These are phyloP conservation scores for Atrina japonica DNA, from an alignment of 2,888 invertebrate species.

Conservation along the genomic window DNA sequence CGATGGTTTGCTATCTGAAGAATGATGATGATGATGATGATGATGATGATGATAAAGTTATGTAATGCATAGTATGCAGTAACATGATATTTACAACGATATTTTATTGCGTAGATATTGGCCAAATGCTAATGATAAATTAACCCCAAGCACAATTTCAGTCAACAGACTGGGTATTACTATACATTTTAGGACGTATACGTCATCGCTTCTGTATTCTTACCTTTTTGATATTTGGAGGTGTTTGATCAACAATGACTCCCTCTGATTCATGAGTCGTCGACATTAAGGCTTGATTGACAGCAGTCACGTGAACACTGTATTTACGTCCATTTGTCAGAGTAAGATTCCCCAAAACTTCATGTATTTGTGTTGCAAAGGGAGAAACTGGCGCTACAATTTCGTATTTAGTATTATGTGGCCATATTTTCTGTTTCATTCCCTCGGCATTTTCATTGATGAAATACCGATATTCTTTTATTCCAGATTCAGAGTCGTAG, in stretches of 20 bases:
- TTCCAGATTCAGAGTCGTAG: conserved; percentile 28
- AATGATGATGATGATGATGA: no score
- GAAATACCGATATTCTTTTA: conserved; percentile 33
- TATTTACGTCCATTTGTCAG: conserved; percentile 25
- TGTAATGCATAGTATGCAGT: no score
- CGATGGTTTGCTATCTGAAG: no score
- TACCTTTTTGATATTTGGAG: conserved; percentile 37
- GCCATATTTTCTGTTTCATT: conserved; percentile 32
- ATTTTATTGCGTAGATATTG: no score
- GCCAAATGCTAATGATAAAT: no score
- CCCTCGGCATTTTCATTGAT: conserved; percentile 22
- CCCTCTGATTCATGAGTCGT: conserved; percentile 33
- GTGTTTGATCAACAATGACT: conserved; percentile 37
- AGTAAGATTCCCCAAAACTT: no score
- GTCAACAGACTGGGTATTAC: no score
- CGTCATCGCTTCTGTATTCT: no score
- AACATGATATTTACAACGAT: no score
- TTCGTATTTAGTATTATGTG: background rate
- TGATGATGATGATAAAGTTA: no score
- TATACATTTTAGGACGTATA: no score
- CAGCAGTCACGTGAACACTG: conserved; percentile 33
- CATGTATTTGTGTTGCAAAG: background rate
- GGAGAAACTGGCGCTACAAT: conserved; percentile 11
- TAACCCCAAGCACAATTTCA: no score
- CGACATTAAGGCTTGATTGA: conserved; percentile 33